Percentiles rank a stretch among this genome's conserved stretches.
Conservation (phyloP, 1,140 invertebrate species). For the Drosophila melanica region DNA sequence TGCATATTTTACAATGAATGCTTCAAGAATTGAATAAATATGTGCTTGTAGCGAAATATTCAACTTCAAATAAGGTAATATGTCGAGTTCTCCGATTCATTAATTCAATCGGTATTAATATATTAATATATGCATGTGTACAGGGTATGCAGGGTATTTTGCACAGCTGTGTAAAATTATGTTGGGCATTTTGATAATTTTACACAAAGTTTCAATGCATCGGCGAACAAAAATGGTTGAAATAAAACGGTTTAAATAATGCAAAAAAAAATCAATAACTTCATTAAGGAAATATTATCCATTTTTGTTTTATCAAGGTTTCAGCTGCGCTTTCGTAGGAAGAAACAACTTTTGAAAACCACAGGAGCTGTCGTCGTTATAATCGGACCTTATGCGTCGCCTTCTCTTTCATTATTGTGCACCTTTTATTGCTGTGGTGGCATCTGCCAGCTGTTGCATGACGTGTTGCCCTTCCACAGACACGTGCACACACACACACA, state of each 20-base stretch:
- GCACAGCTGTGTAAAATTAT: no score
- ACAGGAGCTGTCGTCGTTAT: background rate
- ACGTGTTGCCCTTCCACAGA: conserved; percentile 9
- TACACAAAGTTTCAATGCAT: no score
- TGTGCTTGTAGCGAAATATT: background rate
- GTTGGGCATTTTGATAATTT: no score
- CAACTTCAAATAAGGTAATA: background rate
- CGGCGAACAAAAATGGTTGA: no score
- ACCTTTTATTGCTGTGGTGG: conserved; percentile 18
- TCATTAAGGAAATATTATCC: no score
- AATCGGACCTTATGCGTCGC: conserved; percentile 3
- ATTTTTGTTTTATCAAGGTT: no score
- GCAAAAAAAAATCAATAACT: background rate
- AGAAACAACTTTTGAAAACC: background rate
- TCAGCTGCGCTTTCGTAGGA: no score
- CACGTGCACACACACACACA: conserved; percentile 2
- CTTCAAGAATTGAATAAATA: no score
- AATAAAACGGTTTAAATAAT: no score
- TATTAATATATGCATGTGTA: background rate
- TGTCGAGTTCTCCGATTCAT: no score
- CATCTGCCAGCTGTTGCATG: conserved; percentile 53
- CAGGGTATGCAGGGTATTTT: no score
- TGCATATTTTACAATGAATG: no score
- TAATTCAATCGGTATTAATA: background rate
- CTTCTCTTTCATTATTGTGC: conserved; percentile 1